Conservation (phyloP, 30 jellyfish, hydroid and myxozoan genomes). For the Aurelia coerulea region DNA sequence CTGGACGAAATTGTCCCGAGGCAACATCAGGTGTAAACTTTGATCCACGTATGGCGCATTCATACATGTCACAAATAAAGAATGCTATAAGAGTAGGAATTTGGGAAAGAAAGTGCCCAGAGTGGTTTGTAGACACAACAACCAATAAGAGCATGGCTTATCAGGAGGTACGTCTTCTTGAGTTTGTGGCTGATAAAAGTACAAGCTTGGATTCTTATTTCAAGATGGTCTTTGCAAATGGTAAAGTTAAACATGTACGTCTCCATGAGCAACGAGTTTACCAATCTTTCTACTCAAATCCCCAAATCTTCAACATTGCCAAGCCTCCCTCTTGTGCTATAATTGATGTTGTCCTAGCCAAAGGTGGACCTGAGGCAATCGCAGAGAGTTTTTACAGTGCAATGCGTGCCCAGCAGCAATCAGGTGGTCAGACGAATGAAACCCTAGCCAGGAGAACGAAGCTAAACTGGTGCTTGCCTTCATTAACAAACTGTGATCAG, state of each 20-base stretch:
- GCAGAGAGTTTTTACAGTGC: no score
- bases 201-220: not conserved
- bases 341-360: no score
- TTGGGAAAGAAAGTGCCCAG: no score
- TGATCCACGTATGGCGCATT: no score
- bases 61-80: no score
- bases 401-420: no score
- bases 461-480: slow-evolving; percentile 18
- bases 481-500: not conserved
- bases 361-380: no score
- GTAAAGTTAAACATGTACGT: not conserved
- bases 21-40: no score
- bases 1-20: no score
- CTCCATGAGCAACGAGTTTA: slow-evolving; percentile 37
- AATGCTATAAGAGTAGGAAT: no score
- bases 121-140: not conserved
- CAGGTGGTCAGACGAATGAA: not conserved
- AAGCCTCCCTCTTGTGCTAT: slow-evolving; percentile 15
- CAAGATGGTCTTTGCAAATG: slow-evolving; percentile 20
- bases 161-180: not conserved
- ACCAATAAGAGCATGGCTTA: not conserved
- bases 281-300: slow-evolving; percentile 12
- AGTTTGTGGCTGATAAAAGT: not conserved
- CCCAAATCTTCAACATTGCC: not conserved
- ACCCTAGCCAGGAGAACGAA: slow-evolving; percentile 31